Evolutionary conservation across 2,113 vertebrate genomes (phyloP).

Genomic region (Plotosus lineatus): DNA sequence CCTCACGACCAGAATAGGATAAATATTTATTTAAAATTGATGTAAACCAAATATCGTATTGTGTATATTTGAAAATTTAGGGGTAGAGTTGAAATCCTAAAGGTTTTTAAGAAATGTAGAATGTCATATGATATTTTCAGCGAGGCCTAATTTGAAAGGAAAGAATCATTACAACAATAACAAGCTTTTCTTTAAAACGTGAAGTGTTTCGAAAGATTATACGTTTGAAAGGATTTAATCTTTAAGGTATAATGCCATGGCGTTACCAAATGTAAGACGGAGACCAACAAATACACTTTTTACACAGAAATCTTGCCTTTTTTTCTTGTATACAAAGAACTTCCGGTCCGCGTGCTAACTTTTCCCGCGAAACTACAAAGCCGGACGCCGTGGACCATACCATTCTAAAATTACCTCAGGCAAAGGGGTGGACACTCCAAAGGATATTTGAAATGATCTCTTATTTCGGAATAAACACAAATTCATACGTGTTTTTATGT

Average conservation of each 20-base stretch:
- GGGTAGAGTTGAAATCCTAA: not conserved
- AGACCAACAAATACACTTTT: too few relatives aligned
- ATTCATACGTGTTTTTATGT: not conserved
- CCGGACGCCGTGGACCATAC: conserved; percentile 52
- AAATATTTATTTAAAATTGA: not conserved
- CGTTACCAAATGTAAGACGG: not conserved
- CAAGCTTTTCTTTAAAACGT: not conserved
- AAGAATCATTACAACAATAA: not conserved
- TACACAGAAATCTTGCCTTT: not conserved
- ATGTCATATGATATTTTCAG: not conserved
- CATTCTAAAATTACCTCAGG: conserved; percentile 40
- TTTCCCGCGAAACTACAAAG: conserved; percentile 70
- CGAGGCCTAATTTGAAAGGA: not conserved
- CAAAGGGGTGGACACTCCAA: not conserved
- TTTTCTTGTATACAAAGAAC: not conserved
- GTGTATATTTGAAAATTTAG: not conserved
- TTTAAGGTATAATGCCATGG: not conserved
- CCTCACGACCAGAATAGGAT: too few relatives aligned
- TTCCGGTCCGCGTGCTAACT: conserved; percentile 13
- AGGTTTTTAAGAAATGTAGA: not conserved
- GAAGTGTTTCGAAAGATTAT: not conserved
- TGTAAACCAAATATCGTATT: not conserved
- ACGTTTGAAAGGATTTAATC: not conserved
- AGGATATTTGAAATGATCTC: not conserved
- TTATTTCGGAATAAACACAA: not conserved